Conservation (phyloP, 2,888 invertebrate genomes). For the Drosophila heteroneura region DNA sequence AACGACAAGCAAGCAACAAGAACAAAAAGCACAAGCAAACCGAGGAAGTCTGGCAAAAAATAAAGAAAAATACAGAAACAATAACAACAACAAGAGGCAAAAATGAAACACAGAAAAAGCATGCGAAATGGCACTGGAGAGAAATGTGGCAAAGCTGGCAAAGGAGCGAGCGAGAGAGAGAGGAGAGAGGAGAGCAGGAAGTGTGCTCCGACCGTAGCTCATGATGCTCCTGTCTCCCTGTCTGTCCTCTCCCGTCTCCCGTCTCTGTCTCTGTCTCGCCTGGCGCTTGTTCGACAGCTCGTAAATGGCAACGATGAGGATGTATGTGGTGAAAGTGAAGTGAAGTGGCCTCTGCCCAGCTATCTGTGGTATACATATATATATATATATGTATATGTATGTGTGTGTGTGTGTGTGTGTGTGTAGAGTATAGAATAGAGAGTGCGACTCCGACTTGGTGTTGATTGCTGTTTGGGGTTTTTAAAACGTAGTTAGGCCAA, state of each 20-base stretch:
- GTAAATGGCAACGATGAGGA: slow-evolving; percentile 70
- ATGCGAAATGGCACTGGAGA: slow-evolving; percentile 79
- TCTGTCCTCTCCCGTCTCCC: not conserved
- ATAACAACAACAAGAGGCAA: slow-evolving; percentile 39
- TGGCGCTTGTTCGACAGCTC: slow-evolving; percentile 72
- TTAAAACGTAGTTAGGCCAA: slow-evolving; percentile 86
- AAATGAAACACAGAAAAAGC: slow-evolving; percentile 78
- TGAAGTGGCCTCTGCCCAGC: slow-evolving; percentile 24
- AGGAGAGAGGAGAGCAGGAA: slow-evolving; percentile 36
- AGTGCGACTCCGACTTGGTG: slow-evolving; percentile 74
- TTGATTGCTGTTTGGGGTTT: slow-evolving; percentile 86
- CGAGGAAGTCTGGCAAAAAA: slow-evolving; percentile 52
- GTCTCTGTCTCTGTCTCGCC: slow-evolving; percentile 1
- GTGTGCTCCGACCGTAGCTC: slow-evolving; percentile 51
- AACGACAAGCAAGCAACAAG: slow-evolving; percentile 29
- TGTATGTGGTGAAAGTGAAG: slow-evolving; percentile 68
- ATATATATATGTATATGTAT: not conserved
- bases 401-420: slow-evolving; percentile 12
- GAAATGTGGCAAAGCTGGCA: slow-evolving; percentile 72
- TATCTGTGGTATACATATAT: slow-evolving; percentile 1
- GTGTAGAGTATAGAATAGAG: slow-evolving; percentile 11
- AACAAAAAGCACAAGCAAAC: slow-evolving; percentile 62
- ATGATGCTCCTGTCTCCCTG: slow-evolving; percentile 57
- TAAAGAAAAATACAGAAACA: slow-evolving; percentile 1
- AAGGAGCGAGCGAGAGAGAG: slow-evolving; percentile 3